phyloP scores from a whole-genome alignment of 2,888 invertebrate genomes.

The Ernsta delagoae region DNA sequence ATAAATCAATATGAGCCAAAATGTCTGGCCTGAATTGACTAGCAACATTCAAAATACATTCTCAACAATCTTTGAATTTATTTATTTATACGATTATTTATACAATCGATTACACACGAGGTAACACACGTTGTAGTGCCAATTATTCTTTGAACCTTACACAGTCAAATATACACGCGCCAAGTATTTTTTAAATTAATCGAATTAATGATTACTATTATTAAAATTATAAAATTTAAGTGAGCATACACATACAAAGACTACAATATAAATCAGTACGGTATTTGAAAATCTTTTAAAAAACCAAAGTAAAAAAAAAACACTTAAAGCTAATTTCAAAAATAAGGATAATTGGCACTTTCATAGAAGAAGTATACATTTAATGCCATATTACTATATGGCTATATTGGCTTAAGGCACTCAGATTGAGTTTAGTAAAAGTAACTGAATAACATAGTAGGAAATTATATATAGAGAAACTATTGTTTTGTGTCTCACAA shows the following conservation, averaged over 20 bases:
- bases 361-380: conserved; percentile 20
- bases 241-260: neutral
- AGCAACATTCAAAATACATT: conserved; percentile 38
- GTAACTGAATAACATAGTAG: neutral
- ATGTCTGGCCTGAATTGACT: conserved; percentile 38
- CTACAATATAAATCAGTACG: conserved; percentile 21
- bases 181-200: neutral
- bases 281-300: conserved; percentile 15
- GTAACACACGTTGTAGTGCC: neutral
- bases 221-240: neutral
- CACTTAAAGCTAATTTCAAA: conserved; percentile 18
- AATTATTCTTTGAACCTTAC: neutral
- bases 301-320: conserved; percentile 31
- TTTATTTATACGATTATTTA: no score
- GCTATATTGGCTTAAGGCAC: conserved; percentile 14
- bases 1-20: conserved; percentile 13
- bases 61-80: conserved; percentile 21
- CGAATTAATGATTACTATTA: no score
- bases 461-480: conserved; percentile 14
- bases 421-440: conserved; percentile 9
- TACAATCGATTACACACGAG: neutral
- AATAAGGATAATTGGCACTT: conserved; percentile 39
- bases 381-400: neutral
- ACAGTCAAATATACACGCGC: neutral
- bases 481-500: conserved; percentile 6